These are phyloP conservation scores for Ophonus ardosiacus DNA, from an alignment of 2,888 invertebrate genomes.

Conservation along the genomic window DNA sequence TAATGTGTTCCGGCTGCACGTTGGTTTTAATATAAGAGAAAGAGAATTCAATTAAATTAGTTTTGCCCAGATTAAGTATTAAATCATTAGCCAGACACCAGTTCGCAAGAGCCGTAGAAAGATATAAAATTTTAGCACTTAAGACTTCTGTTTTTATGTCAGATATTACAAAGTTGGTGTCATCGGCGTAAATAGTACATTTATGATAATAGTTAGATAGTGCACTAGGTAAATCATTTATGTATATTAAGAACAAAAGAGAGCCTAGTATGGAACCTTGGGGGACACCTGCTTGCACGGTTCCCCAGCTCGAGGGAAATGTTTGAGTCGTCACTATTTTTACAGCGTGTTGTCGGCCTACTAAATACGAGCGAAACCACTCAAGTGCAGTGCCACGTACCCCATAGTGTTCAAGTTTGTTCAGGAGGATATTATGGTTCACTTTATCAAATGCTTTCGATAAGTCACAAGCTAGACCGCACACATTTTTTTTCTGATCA, in stretches of 20 bases:
- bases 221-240: not conserved
- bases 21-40: no score
- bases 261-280: not conserved
- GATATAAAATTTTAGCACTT: no score
- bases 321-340: not conserved
- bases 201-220: no score
- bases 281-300: not conserved
- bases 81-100: no score
- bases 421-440: no score
- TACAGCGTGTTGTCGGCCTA: not conserved
- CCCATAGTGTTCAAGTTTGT: no score
- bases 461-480: not conserved
- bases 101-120: no score
- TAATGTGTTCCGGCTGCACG: no score
- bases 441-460: no score
- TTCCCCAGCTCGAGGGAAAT: not conserved
- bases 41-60: no score
- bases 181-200: not conserved
- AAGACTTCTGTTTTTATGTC: not conserved
- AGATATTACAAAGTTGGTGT: not conserved
- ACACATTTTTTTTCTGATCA: not conserved
- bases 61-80: no score
- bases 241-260: not conserved
- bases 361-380: conserved; percentile 1
- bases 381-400: no score